Base-by-base conservation (phyloP, 2,888 invertebrate genomes). In the Tetragnatha montana region DNA sequence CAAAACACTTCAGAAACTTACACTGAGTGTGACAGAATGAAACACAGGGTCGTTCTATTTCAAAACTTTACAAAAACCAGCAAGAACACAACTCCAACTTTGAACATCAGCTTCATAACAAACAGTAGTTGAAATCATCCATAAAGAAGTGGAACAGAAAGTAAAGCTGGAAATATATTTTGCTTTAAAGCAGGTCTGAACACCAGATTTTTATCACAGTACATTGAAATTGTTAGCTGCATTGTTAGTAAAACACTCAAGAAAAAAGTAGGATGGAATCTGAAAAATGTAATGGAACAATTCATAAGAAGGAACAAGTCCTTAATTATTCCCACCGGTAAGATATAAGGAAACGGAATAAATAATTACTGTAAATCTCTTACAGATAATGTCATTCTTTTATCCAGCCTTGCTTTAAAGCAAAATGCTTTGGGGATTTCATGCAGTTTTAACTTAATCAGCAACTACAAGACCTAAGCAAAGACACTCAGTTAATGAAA, bases 1-100 rank as follows among this genome's bases (percentile, higher is more conserved):
- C 80, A 81, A 47, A 70, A 85, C 81, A 85, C 89, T 89, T 89
- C 79, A 83, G 83, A 88, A 88, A 79, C 73, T 78, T 73, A 82
- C 73, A 60, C 60, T 60, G 71, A 70, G 75, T 49, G 82, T 76
- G 81, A 71, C 19, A 78, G 2, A 82, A 88, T 88, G 79, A 73
- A 88, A 88, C 88, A 49, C 73, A 88, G 83, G 83, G 35, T 35
- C 35, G 35, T 88, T 88, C 79, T 71, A 19, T 88, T 78, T 79
- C 79, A 79, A 83, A 83, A 83, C 78, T 78, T 88, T 83, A 51
- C 4, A 83, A 60, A 69, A 83, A 83, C 79, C 78, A 79, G 88
- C 79, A 74, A 88, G 74, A 88, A 60, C 4, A 60, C 60, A 17
- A 60, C 8, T 21, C 8, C 71, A 73, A 21, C 12, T 21, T 19